Evolutionary conservation across 2,113 vertebrate species (phyloP), one percentile per base, ranked within the genome.

Genomic region (Thalassarche chlororhynchos): DNA sequence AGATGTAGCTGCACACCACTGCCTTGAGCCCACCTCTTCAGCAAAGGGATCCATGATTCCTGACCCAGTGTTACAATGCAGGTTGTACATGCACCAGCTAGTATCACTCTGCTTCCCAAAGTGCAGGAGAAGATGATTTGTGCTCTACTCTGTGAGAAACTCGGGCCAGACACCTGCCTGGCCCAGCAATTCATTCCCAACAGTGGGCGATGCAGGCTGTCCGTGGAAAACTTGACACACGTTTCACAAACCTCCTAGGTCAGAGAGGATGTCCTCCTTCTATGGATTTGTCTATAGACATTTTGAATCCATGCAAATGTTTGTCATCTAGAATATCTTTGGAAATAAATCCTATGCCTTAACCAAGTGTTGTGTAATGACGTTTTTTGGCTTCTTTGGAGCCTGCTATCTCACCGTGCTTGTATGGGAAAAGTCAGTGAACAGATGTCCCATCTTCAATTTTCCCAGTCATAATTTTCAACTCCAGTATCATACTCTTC

Each of bases 131-230:
- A 21, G 36, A 38, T 54, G 17, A 19, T 54, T 91, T 55, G 25
- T 55, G 9, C 46, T 40, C 14, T 52, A 4, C 25, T 75, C 36
- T 6, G 1, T 36, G 34, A 79, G 68, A 40, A 58, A 12, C 23
- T 52, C 0, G 0, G 60, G 24, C 29, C 42, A 79, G 42, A n/a
- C 20, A 42, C 17, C 34, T 83, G 34, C 46, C 51, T 71, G n/a
- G 18, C 44, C 31, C 69, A 54, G 58, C 24, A 78, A 36, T 3
- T 5, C 16, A 10, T 66, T 71, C 16, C 58, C 40, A 72, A 34
- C 31, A 49, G 71, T 0, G 0, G n/a, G 26, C 0, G 0, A 77
- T 13, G 25, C 25, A 25, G 38, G 34, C 46, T 78, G 31, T 13
- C 57, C 3, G 0, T 29, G 44, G 16, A 47, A 77, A 82, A 61